A percentile compares a stretch with the other conserved stretches of the same genome.
phyloP scores from a whole-genome alignment of 2,888 invertebrate genomes.

The Rhamphomyia laevipes region DNA sequence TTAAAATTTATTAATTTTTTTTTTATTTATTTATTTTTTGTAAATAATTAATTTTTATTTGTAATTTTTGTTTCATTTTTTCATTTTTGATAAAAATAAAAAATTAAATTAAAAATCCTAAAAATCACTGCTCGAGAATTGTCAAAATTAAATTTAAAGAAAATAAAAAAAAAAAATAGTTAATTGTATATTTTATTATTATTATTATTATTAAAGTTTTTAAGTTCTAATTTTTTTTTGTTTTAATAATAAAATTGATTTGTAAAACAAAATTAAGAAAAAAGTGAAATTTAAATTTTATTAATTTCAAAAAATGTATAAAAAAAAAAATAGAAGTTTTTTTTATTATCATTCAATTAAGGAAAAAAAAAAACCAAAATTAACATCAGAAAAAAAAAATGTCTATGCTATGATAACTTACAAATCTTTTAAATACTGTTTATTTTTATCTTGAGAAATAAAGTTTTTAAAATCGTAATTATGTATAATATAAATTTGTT shows the following conservation, averaged over 20 bases:
- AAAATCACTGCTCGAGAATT: not conserved
- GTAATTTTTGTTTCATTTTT: not conserved
- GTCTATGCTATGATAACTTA: not conserved
- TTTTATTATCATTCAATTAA: no score
- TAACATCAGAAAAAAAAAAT: not conserved
- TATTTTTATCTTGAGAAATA: constrained; percentile 39
- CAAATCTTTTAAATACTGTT: constrained; percentile 31
- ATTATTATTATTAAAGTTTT: not conserved
- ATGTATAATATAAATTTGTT: no score
- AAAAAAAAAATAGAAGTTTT: not conserved
- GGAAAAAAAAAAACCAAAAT: not conserved
- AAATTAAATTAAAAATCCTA: not conserved
- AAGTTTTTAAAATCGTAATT: constrained; percentile 39
- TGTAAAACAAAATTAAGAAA: not conserved
- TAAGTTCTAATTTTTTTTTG: not conserved
- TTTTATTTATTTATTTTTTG: not conserved
- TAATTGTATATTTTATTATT: not conserved
- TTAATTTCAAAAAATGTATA: not conserved
- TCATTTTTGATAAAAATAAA: not conserved
- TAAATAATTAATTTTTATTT: not conserved
- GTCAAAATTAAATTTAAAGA: not conserved
- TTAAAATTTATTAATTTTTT: not conserved
- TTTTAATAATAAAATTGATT: not conserved
- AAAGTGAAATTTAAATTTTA: not conserved
- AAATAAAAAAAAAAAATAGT: not conserved